These are phyloP conservation scores for Mesorhabditis sp. DNA, from an alignment of 2,888 invertebrate genomes.

Conservation along the genomic window DNA sequence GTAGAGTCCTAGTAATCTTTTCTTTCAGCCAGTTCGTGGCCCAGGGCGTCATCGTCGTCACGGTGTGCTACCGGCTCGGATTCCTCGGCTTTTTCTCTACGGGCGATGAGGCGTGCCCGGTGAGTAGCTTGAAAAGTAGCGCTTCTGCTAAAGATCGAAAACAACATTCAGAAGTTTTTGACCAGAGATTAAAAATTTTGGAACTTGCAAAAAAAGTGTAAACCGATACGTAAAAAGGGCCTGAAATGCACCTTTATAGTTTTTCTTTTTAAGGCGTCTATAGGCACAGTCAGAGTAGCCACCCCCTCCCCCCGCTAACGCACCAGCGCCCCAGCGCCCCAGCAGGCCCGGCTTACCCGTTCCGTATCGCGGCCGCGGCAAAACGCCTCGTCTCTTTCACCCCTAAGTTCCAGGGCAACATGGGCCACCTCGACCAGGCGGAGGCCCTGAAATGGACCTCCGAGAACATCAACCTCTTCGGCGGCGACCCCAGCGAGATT, in stretches of 20 bases:
- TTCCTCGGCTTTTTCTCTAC: conserved; percentile 51
- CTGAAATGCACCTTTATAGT: too few species aligned
- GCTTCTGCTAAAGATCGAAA: not conserved
- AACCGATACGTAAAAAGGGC: too few species aligned
- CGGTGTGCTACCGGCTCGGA: conserved; percentile 51
- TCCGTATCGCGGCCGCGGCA: not conserved
- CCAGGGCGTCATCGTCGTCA: conserved; percentile 50
- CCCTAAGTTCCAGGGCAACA: not conserved
- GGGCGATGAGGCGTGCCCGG: conserved; percentile 40
- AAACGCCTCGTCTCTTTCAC: not conserved
- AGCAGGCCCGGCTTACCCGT: too few species aligned
- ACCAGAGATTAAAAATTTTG: too few species aligned
- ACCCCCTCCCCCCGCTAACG: too few species aligned
- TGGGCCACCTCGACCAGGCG: not conserved
- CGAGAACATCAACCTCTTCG: not conserved
- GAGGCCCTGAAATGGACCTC: not conserved
- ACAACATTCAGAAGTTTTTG: not conserved
- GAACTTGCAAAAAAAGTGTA: too few species aligned
- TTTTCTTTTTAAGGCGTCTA: too few species aligned
- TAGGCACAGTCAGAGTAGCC: too few species aligned
- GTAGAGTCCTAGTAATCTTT: not conserved
- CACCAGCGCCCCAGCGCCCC: too few species aligned
- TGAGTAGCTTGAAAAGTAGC: conserved; percentile 15
- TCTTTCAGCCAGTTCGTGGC: conserved; percentile 36
- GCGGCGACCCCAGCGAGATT: conserved; percentile 43